phyloP scores from a whole-genome alignment of 2,113 vertebrate genomes.

The Plecotus auritus region DNA sequence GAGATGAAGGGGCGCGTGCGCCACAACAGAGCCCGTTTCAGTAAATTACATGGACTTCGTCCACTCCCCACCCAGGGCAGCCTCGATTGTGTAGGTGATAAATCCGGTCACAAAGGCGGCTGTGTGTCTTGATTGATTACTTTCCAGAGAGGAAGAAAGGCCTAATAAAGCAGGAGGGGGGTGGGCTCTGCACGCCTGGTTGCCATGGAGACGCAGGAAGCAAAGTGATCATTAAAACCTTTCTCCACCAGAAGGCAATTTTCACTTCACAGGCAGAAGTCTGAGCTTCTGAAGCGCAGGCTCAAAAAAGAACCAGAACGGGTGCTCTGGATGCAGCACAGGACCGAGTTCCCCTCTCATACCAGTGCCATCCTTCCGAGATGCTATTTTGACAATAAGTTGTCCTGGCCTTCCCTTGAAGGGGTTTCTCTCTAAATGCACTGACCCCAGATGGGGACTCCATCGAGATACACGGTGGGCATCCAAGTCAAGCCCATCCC shows the following conservation, averaged over 20 bases:
- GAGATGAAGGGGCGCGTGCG: neutral
- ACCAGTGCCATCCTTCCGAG: neutral
- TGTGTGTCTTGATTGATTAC: constrained; percentile 62
- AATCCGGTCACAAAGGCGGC: constrained; percentile 54
- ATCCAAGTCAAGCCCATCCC: neutral
- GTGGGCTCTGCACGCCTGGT: constrained; percentile 70
- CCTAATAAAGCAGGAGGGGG: constrained; percentile 66
- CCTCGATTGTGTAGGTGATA: constrained; percentile 23
- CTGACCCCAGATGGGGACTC: constrained; percentile 9
- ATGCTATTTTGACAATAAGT: constrained; percentile 2
- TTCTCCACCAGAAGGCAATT: constrained; percentile 79
- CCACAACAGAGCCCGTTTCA: neutral
- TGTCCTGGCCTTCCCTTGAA: constrained; percentile 19
- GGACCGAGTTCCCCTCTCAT: neutral
- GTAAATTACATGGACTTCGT: neutral
- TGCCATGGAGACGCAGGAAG: constrained; percentile 83
- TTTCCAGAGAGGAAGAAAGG: constrained; percentile 65
- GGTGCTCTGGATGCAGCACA: neutral
- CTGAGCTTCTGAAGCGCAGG: constrained; percentile 63
- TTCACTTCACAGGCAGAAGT: constrained; percentile 72
- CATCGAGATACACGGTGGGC: constrained; percentile 17
- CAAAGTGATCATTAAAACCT: constrained; percentile 80
- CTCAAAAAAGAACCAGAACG: constrained; percentile 45
- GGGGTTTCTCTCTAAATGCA: neutral
- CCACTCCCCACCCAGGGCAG: neutral